Evolutionary conservation across 2,888 invertebrate species (phyloP), one percentile per base, ranked within the genome.

Genomic region (Tanypteryx hageni): DNA sequence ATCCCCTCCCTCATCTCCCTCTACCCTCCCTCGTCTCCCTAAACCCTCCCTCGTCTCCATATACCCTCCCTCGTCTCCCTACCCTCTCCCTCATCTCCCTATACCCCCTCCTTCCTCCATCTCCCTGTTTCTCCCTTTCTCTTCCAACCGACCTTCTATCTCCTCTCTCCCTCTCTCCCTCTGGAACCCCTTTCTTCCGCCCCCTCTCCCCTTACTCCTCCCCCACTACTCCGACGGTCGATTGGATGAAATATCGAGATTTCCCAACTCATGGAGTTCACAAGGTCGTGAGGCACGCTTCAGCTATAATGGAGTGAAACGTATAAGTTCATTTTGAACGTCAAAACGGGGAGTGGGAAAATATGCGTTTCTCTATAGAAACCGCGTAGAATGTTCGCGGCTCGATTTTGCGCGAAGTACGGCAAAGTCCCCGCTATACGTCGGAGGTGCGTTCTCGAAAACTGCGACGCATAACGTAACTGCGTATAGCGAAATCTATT

Each of bases 181-280:
- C 44, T 64, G 13, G 44, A 44, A n/a, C 64, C 64, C 68, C 68
- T 68, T 68, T 68, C 68, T 68, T 44, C 68, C n/a, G 10, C n/a
- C 16, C 14, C 64, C 64, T 16, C 11, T 61, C 68, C 22, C 68
- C n/a, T 9, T 22, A 76, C 76, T 27, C 76, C 27, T 7, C 44
- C 5, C 44, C 44, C n/a, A n/a, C n/a, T 64, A 8, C 58, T 4
- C 16, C 8, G 44, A 61, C 64, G 89, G 27, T 68, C 68, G 89
- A 76, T 76, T 22, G 18, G 68, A 89, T 89, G 89, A 89, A 27
- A 64, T 89, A 89, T 89, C 89, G 89, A 61, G 61, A 86, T 57
- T 31, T 56, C 86, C 59, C 59, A 27, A 27, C 61, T 27, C 16
- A 7, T 9, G 10, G 89, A 89, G 89, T 89, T 89, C 31, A 44